Base-by-base conservation (phyloP, 2,888 invertebrate species). In the Gastrophysa polygoni region DNA sequence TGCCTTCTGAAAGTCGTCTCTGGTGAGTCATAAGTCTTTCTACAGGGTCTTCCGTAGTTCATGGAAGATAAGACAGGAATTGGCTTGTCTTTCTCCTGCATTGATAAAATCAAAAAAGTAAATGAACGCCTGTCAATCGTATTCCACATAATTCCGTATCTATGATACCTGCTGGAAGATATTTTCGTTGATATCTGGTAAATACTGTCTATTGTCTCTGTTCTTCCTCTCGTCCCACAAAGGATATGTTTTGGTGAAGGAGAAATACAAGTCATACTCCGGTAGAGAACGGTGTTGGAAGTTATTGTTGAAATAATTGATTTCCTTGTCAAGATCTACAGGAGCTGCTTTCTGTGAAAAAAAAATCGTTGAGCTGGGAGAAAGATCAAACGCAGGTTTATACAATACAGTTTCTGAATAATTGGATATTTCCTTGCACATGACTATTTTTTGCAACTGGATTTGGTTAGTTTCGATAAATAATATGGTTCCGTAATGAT, bases 251-350 rank as follows among this genome's bases (percentile, higher is more conserved):
- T 76, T 78, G 3, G 80, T 77, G 61, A 75, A 81, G 10, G 79
- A 75, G 61, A 81, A 81, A 67, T 77, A 81, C 18, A 75, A 75
- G 66, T 82, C 82, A 64, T 81, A 82, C 54, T 80, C 77, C 18
- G 70, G 63, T 4, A 68, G 56, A 21, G 61, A 54, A 14, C 63
- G 60, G 24, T 70, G 63, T 18, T 67, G 64, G 10, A 67, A 60
- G 28, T 69, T 63, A 57, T 80, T 81, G 63, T 80, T 77, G 68
- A 81, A 82, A 61, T 76, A 81, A 1, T 77, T 78, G 10, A 82
- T 79, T 72, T 72, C 61, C 62, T 68, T 64, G 57, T 66, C 63
- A 14, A 70, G 43, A 16, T 74, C 72, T 34, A 77, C 56, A 55
- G 72, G 68, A 29, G 68, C 67, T 10, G 70, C 66, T 66, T 71